Base-by-base conservation (phyloP, 2,797 vertebrate species). In the Hyperoplus immaculatus region DNA sequence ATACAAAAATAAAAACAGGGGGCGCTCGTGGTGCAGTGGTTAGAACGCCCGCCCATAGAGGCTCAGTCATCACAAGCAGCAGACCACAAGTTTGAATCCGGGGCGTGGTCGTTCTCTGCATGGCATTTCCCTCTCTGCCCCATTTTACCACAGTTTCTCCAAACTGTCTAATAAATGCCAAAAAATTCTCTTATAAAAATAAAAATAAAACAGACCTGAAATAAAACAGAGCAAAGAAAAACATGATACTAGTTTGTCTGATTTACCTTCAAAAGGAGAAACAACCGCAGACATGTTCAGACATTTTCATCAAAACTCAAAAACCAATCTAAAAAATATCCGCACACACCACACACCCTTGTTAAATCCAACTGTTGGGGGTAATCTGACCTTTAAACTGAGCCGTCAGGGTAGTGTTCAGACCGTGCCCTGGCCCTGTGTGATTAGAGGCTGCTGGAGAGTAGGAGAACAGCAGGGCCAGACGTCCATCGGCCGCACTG, bases 351-450 rank as follows among this genome's bases (percentile, higher is more conserved):
- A 14, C 15, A 14, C 41, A 15, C 18, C 51, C 4, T n/a, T 12
- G 21, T 36, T 7, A 64, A 51, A 75, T 8, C 12, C 3, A 53
- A 39, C 3, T 29, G 16, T 47, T 1, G 3, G 39, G 12, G 15
- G 4, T 9, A 46, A 21, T 16, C 89, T 68, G 70, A 96, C 96
- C 95, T 82, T 85, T 92, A 75, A 89, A 92, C 69, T 92, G 94
- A 69, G 93, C 85, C 7, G 74, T 83, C 14, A 95, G 66, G 0
- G 46, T 43, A 0, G 94, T 7, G 6, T 51, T 80, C 68, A 94
- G 85, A 53, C 82, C 73, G 42, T 82, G 85, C 0, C 82, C 92
- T 49, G 86, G 77, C n/a, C 86, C 84, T 1, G 88, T 84, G 47
- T 66, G 83, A 72, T 84, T 75, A 1, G 93, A 84, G 4, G 41